A percentile compares a stretch with the other conserved stretches of the same genome.
These are phyloP conservation scores for Acleris holmiana DNA, from an alignment of 2,888 invertebrate species.

Conservation along the genomic window DNA sequence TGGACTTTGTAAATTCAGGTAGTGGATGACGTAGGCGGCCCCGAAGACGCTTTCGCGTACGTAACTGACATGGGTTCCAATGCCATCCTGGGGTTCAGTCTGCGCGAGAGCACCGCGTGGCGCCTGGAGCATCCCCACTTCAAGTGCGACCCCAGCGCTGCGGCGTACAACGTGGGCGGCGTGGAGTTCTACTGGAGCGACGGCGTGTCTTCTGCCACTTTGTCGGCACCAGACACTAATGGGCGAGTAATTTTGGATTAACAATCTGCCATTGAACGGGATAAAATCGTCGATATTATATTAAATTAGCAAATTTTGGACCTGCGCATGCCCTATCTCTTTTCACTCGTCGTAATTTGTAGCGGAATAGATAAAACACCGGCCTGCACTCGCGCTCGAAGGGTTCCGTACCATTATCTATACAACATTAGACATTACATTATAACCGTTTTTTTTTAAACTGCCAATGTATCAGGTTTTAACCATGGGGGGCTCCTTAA, in stretches of 20 bases:
- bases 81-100: constrained; percentile 89
- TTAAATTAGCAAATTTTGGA: no score
- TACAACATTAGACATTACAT: no score
- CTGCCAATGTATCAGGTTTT: no score
- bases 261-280: no score
- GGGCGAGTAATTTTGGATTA: constrained; percentile 53
- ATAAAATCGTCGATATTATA: no score
- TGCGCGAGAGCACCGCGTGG: constrained; percentile 88
- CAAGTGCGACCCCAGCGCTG: constrained; percentile 89
- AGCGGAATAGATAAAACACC: no score
- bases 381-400: no score
- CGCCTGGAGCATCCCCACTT: constrained; percentile 90
- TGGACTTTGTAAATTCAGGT: constrained; percentile 73
- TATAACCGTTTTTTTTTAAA: no score
- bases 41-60: constrained; percentile 88
- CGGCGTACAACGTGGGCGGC: constrained; percentile 88
- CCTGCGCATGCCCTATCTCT: no score
- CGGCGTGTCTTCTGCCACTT: constrained; percentile 89
- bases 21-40: constrained; percentile 86
- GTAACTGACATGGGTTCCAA: constrained; percentile 90
- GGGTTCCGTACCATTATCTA: no score
- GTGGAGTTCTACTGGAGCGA: constrained; percentile 91
- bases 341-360: no score
- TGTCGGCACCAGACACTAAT: constrained; percentile 63
- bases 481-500: no score